These are phyloP conservation scores for Caenorhabditis wallacei DNA, from an alignment of 2,888 invertebrate species.

Conservation along the genomic window DNA sequence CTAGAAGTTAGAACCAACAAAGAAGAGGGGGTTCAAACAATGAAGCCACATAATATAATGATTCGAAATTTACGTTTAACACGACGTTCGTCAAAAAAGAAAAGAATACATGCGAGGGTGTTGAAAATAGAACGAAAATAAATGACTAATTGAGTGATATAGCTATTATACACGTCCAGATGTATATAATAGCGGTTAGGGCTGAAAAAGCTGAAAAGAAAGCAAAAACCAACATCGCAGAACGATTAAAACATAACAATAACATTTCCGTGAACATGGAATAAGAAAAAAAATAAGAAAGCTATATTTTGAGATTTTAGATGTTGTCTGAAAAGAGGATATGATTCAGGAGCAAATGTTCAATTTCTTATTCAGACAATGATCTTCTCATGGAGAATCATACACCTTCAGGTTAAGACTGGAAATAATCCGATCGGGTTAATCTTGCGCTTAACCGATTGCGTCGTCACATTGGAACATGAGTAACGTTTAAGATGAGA, in stretches of 20 bases:
- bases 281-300: background rate
- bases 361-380: background rate
- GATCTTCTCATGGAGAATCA: conserved; percentile 29
- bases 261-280: background rate
- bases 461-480: conserved; percentile 11
- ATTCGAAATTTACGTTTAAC: conserved; percentile 16
- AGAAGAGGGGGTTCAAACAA: conserved; percentile 2
- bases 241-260: background rate
- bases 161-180: conserved; percentile 35
- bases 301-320: too few species aligned
- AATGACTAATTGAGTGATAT: conserved; percentile 50
- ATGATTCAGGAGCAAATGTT: background rate
- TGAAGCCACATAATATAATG: conserved; percentile 32
- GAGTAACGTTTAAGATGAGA: conserved; percentile 31
- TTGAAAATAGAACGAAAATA: conserved; percentile 42
- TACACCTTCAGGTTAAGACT: conserved; percentile 25
- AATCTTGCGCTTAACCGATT: conserved; percentile 53
- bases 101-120: conserved; percentile 18
- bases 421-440: conserved; percentile 46
- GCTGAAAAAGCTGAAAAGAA: background rate
- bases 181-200: conserved; percentile 34
- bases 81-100: conserved; percentile 21
- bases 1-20: background rate
- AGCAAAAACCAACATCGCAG: conserved; percentile 24
- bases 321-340: too few species aligned